Percentiles rank a stretch among this genome's conserved stretches.
Conservation (phyloP, 2,113 vertebrate species). For the Micronycteris hirsuta region DNA sequence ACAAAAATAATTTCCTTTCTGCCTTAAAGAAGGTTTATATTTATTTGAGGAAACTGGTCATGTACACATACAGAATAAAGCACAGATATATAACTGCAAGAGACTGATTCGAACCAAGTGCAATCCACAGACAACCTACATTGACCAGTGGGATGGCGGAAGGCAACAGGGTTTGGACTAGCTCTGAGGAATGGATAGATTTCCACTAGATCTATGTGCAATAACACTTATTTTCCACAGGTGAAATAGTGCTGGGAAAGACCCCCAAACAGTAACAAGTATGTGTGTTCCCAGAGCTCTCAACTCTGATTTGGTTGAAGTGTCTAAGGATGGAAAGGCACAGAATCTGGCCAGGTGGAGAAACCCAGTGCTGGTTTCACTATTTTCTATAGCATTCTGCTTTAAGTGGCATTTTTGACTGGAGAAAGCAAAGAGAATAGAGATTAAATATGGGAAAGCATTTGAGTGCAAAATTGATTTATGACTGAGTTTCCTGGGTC, state of each 20-base stretch:
- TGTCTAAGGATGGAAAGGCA: background rate
- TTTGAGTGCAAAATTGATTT: background rate
- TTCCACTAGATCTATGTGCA: background rate
- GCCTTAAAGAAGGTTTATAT: background rate
- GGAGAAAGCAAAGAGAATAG: background rate
- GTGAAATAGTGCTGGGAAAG: background rate
- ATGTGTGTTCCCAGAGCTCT: background rate
- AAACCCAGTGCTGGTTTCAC: background rate
- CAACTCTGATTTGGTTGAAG: background rate
- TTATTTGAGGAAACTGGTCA: background rate
- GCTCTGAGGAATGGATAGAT: background rate
- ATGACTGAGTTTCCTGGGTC: background rate
- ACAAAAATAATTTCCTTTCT: background rate
- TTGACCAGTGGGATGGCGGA: background rate
- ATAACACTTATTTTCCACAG: background rate
- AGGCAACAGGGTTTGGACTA: background rate
- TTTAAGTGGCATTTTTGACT: background rate
- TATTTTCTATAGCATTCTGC: background rate
- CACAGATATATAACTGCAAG: background rate
- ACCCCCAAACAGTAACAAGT: background rate
- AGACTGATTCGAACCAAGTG: background rate
- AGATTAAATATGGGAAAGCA: background rate
- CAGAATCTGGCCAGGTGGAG: background rate
- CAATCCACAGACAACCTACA: background rate
- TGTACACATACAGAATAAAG: background rate